Evolutionary conservation across 2,797 vertebrate genomes (phyloP).

Genomic region (Mormyrops boulengeri): DNA sequence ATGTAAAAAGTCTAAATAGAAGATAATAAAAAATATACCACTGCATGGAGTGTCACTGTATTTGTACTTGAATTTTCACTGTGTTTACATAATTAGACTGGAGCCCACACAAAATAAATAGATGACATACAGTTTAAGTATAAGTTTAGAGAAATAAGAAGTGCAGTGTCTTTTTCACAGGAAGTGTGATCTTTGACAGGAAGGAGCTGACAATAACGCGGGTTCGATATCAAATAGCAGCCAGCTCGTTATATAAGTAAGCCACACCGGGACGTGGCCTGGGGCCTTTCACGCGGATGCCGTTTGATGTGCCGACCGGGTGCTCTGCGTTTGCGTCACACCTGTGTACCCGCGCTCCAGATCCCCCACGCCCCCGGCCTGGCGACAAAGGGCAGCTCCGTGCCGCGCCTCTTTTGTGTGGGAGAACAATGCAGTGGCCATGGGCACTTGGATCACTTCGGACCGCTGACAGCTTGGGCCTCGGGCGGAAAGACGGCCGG

Average conservation of each 20-base stretch:
- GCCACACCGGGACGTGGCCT: not conserved
- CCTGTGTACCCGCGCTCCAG: conserved; percentile 48
- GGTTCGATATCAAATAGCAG: not conserved
- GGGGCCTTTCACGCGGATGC: not conserved
- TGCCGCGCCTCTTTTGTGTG: conserved; percentile 46
- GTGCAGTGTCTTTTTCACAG: not conserved
- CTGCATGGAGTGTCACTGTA: not conserved
- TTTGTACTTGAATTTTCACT: not conserved
- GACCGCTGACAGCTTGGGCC: conserved; percentile 66
- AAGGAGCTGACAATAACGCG: not conserved
- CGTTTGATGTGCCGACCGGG: not conserved
- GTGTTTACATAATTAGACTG: not conserved
- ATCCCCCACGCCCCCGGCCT: conserved; percentile 15
- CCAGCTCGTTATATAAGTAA: not conserved
- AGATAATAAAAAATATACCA: not conserved
- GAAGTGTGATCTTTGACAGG: not conserved
- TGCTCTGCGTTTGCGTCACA: conserved; percentile 60
- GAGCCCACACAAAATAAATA: not conserved
- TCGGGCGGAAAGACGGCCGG: conserved; percentile 53
- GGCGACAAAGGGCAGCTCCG: conserved; percentile 59
- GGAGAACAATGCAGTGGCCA: conserved; percentile 61
- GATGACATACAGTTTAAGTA: not conserved
- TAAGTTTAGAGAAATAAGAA: not conserved
- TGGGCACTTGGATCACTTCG: conserved; percentile 64
- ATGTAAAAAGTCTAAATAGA: not conserved